These are phyloP conservation scores for Callithrix jacchus DNA, from an alignment of 2,113 vertebrate genomes.

Conservation along the genomic window DNA sequence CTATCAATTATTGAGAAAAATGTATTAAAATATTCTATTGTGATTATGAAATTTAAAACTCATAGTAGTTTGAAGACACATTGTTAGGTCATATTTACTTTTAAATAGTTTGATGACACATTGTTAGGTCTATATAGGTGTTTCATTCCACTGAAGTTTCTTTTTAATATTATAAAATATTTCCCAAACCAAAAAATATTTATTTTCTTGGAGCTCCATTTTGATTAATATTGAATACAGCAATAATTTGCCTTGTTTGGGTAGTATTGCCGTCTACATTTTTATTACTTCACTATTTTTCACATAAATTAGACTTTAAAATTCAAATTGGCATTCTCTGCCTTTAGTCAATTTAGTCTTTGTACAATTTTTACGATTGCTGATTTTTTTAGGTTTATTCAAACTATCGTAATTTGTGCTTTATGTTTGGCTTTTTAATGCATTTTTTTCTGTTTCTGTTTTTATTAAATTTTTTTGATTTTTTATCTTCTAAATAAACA, in stretches of 20 bases:
- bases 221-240: background rate
- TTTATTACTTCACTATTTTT: background rate
- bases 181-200: background rate
- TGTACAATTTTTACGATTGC: background rate
- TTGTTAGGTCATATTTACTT: background rate
- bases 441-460: background rate
- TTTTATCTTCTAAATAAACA: background rate
- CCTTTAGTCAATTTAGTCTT: background rate
- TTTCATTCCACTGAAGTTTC: background rate
- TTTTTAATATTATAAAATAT: background rate
- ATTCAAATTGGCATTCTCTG: background rate
- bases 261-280: background rate
- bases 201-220: background rate
- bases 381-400: background rate
- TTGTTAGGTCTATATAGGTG: background rate
- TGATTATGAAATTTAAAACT: background rate
- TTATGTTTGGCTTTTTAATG: background rate
- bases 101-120: background rate
- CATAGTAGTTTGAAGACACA: background rate
- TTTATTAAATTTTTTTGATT: background rate
- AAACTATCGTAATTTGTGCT: background rate
- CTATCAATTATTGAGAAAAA: background rate
- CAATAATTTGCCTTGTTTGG: background rate
- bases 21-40: background rate
- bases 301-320: background rate